These are phyloP conservation scores for Scaptomyza polygonia DNA, from an alignment of 2,888 invertebrate genomes.

Conservation along the genomic window DNA sequence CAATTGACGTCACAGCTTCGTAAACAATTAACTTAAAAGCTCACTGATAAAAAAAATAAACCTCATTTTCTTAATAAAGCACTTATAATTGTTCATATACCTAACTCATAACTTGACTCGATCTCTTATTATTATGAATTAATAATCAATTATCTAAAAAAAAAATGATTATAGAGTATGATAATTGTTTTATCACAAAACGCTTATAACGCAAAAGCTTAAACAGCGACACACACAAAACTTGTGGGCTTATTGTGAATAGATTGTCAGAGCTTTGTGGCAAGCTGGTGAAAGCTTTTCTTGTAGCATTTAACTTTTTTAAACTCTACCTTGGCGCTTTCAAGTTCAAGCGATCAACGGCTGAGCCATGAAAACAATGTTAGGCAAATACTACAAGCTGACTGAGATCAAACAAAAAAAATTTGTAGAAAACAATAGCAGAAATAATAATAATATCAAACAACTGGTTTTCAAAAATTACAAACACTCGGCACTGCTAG, in stretches of 20 bases:
- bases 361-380: slow-evolving; percentile 71
- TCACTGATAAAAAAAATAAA: not conserved
- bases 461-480: slow-evolving; percentile 68
- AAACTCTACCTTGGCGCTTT: slow-evolving; percentile 43
- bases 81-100: too few species aligned
- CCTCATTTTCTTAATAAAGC: not conserved
- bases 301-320: slow-evolving; percentile 7
- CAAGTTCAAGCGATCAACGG: slow-evolving; percentile 65
- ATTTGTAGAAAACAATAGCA: slow-evolving; percentile 19
- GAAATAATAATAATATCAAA: slow-evolving; percentile 19
- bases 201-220: not conserved
- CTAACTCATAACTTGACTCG: too few species aligned
- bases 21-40: not conserved
- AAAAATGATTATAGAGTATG: not conserved
- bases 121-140: too few species aligned
- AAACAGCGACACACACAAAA: not conserved
- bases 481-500: slow-evolving; percentile 32
- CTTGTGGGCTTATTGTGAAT: not conserved
- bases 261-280: slow-evolving; percentile 11
- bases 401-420: slow-evolving; percentile 18
- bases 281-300: slow-evolving; percentile 35
- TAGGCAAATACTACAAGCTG: slow-evolving; percentile 57
- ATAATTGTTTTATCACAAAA: not conserved
- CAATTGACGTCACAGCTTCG: not conserved
- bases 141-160: not conserved